Evolutionary conservation across 2,797 vertebrate species (phyloP), one percentile per base, ranked within the genome.

Genomic region (Dryobates pubescens): DNA sequence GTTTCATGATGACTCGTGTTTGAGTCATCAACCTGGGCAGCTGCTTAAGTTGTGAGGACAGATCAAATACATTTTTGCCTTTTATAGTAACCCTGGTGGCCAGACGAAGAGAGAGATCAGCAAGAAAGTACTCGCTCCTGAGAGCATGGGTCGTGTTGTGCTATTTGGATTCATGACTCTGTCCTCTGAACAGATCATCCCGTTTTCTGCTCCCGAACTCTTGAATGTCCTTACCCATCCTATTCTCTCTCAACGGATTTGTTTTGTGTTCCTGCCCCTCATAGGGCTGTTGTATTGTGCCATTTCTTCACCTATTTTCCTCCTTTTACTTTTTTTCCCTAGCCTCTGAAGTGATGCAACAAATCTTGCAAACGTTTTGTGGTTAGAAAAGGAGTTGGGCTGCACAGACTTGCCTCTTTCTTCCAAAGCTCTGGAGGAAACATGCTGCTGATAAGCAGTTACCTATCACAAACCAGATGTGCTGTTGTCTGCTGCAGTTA

Each of bases 221-320:
- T 22, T 51, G 20, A 59, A 41, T 34, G n/a, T 71, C 34, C 10
- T 38, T 72, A 8, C 8, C 69, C 2, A 2, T 17, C 74, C 13
- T 32, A 49, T 36, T 77, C 15, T 74, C 43, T 34, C 69, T 58
- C 30, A n/a, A 67, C 70, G n/a, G 6, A 8, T 68, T 81, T 29
- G 3, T 17, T 78, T 68, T 68, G 9, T 74, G 4, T 61, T 81
- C 24, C 29, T 76, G 20, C 17, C 34, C 30, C 56, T 78, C 16
- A 7, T 0, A n/a, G 23, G 8, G 19, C 4, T 49, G n/a, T 29
- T 75, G 29, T 8, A 2, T 65, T 69, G 3, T 45, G 32, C 27
- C 24, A 10, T 47, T 54, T 56, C 38, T 45, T 59, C 12, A 51
- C 18, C 17, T 62, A 10, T 63, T 10, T 24, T 56, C 24, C 13